Base-by-base conservation (phyloP, 2,113 vertebrate species). In the Gopherus evgoodei region DNA sequence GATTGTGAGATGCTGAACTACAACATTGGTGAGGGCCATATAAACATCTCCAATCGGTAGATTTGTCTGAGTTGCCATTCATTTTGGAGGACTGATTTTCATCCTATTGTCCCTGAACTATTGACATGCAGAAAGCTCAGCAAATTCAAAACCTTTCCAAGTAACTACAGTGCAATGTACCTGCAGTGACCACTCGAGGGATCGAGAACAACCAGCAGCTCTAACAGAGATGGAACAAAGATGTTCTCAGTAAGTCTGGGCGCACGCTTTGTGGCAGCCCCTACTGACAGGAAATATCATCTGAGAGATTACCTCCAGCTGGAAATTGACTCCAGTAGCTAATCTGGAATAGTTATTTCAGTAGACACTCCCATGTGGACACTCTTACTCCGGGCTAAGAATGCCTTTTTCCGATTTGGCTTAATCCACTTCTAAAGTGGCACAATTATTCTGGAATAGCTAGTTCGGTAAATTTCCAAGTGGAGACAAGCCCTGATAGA, bases 341-440 rank as follows among this genome's bases (percentile, higher is more conserved):
- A 83, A 82, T 96, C 90, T 84, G 49, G 62, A 96, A 10, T 90
- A 89, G 91, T 52, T 80, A 52, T 47, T 94, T 82, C 69, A 89
- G 91, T 87, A 84, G 94, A 96, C 94, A 95, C 87, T 91, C 94
- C 94, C 90, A 8, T 96, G 94, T 93, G 91, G 97, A 97, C 95
- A 93, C 97, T 97, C 95, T 96, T 97, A 95, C 91, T 96, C 96
- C 89, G 91, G 89, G 95, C 89, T 91, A 96, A 95, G 96, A 96
- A 95, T 96, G 97, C 93, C 93, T 96, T 97, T 96, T 97, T 97
- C 97, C 94, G 97, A 96, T 97, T 97, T 6, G 95, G 91, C 95
- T 83, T 95, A 95, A 97, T 96, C 94, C 90, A 95, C 94, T 97
- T 97, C 96, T 95, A 97, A 90, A 95, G 49, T 90, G 95, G 95